phyloP scores from a whole-genome alignment of 2,113 vertebrate species.

The Prunella himalayana region DNA sequence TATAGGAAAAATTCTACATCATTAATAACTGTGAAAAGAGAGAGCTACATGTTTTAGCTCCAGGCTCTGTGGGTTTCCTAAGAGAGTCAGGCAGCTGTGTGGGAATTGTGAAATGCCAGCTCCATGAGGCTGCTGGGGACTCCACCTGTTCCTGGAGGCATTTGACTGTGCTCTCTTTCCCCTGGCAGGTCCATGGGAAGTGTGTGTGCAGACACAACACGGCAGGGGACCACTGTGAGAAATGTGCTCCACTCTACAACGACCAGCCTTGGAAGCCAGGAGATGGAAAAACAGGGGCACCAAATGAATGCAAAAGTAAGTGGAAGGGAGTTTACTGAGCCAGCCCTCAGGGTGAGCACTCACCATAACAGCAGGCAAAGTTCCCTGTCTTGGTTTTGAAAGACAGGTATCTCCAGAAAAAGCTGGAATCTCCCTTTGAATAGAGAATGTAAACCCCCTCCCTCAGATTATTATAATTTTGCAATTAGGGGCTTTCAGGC shows the following conservation, averaged over 20 bases:
- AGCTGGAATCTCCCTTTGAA: no score
- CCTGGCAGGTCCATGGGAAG: slow-evolving; percentile 75
- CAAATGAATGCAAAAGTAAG: slow-evolving; percentile 87
- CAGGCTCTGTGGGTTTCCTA: background rate
- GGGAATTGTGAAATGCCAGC: background rate
- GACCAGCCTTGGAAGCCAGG: slow-evolving; percentile 85
- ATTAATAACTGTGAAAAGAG: background rate
- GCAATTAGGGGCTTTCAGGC: no score
- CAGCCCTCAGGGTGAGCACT: background rate
- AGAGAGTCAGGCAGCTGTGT: background rate
- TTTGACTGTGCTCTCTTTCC: background rate
- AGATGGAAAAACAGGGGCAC: slow-evolving; percentile 82
- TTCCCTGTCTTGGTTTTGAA: background rate
- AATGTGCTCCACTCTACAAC: slow-evolving; percentile 79
- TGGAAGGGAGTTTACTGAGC: background rate
- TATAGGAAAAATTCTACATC: background rate
- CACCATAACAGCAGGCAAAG: background rate
- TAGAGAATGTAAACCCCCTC: no score
- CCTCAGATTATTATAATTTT: no score
- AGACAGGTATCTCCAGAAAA: no score
- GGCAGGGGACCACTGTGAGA: slow-evolving; percentile 85
- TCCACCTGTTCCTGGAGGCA: background rate
- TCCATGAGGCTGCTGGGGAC: background rate
- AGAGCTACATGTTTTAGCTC: background rate
- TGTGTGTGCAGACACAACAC: slow-evolving; percentile 87